Evolutionary conservation across 2,888 invertebrate species (phyloP).

Genomic region (Tanytarsus gracilentus): DNA sequence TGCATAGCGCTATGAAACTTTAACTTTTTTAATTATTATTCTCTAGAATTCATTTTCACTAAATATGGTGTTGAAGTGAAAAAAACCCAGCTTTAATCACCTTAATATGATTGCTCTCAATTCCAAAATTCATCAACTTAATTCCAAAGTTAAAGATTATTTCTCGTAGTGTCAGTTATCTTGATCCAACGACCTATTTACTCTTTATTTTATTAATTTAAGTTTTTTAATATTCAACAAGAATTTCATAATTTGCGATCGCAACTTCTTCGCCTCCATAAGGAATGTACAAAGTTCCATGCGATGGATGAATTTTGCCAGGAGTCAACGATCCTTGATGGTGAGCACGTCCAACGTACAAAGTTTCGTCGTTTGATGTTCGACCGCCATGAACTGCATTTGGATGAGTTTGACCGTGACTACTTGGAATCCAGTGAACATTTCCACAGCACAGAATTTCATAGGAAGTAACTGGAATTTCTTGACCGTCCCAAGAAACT

Average conservation of each 20-base stretch:
- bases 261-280: constrained; percentile 35
- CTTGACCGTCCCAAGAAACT: constrained; percentile 31
- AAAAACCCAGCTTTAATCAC: too few species aligned
- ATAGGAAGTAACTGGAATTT: constrained; percentile 14
- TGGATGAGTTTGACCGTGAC: constrained; percentile 41
- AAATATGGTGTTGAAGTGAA: too few species aligned
- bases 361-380: constrained; percentile 45
- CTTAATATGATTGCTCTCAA: too few species aligned
- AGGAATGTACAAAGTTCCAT: constrained; percentile 42
- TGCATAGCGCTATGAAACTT: too few species aligned
- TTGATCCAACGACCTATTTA: too few species aligned
- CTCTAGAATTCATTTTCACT: too few species aligned
- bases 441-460: constrained; percentile 44
- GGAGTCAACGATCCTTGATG: constrained; percentile 46
- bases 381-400: constrained; percentile 46
- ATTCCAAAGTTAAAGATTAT: too few species aligned
- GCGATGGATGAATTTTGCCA: constrained; percentile 45
- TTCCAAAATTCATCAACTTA: too few species aligned
- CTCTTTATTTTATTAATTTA: too few species aligned
- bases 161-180: too few species aligned
- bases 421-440: constrained; percentile 43
- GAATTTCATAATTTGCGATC: constrained; percentile 32
- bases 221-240: constrained; percentile 32
- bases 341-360: constrained; percentile 47
- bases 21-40: too few species aligned